Conservation (phyloP, 2,888 invertebrate genomes). For the Tachystola acroxantha region DNA sequence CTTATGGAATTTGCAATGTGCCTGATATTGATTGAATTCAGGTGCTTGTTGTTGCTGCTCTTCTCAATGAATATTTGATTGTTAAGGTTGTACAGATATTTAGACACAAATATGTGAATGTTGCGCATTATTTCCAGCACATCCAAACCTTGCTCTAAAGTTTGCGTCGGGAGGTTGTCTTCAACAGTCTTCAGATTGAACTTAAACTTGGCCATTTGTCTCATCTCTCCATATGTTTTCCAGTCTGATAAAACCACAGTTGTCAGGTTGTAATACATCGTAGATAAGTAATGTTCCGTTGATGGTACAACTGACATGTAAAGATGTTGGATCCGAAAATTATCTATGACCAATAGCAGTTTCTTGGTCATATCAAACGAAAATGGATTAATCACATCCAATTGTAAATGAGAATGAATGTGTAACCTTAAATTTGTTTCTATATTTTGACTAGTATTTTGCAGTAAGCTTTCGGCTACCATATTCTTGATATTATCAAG, state of each 20-base stretch:
- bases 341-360: constrained; percentile 77
- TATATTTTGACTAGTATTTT: constrained; percentile 89
- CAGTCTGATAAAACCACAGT: constrained; percentile 98
- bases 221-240: constrained; percentile 98
- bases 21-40: constrained; percentile 96
- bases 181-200: constrained; percentile 90
- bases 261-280: constrained; percentile 97
- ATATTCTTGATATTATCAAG: constrained; percentile 49
- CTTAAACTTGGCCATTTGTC: constrained; percentile 92
- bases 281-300: constrained; percentile 94
- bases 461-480: constrained; percentile 78
- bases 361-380: constrained; percentile 82
- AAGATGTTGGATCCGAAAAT: constrained; percentile 72
- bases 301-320: constrained; percentile 81
- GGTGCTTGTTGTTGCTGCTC: constrained; percentile 92
- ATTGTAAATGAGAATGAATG: constrained; percentile 93
- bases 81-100: constrained; percentile 96
- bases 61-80: constrained; percentile 97
- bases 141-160: constrained; percentile 97
- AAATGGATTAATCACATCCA: constrained; percentile 86
- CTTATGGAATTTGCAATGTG: constrained; percentile 98
- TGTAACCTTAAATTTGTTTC: constrained; percentile 96
- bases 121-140: constrained; percentile 98
- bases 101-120: constrained; percentile 95
- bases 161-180: constrained; percentile 96